These are phyloP conservation scores for Chiroxiphia lanceolata DNA, from an alignment of 2,797 vertebrate species.

Conservation along the genomic window DNA sequence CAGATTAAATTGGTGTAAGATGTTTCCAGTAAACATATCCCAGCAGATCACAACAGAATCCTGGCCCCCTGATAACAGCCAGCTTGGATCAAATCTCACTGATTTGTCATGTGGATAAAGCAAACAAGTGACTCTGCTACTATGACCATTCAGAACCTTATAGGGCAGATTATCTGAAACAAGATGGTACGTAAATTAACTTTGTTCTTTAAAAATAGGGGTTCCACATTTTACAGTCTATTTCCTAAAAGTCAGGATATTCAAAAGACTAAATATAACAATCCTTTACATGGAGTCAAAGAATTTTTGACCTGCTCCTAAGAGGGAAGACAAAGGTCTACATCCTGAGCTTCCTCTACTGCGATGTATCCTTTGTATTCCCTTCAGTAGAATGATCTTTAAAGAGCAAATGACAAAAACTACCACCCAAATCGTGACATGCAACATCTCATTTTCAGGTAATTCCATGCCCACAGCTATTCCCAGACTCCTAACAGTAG, in stretches of 20 bases:
- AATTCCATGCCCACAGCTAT: not conserved
- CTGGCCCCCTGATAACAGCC: slow-evolving; percentile 78
- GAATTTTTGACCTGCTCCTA: not conserved
- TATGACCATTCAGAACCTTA: slow-evolving; percentile 72
- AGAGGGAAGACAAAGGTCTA: not conserved
- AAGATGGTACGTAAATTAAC: not conserved
- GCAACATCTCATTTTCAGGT: not conserved
- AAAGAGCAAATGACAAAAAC: not conserved
- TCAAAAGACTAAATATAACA: not conserved
- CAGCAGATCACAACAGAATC: slow-evolving; percentile 78
- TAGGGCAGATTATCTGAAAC: slow-evolving; percentile 67
- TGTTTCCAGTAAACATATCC: slow-evolving; percentile 75
- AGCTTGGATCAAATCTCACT: slow-evolving; percentile 75
- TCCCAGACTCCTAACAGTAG: not conserved
- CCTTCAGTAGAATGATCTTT: not conserved
- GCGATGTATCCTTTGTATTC: not conserved
- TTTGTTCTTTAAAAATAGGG: not conserved
- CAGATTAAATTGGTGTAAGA: slow-evolving; percentile 74
- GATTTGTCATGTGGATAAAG: slow-evolving; percentile 76
- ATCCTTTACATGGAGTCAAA: not conserved
- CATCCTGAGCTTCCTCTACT: not conserved
- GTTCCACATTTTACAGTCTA: not conserved
- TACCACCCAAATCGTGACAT: not conserved
- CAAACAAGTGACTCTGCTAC: slow-evolving; percentile 73
- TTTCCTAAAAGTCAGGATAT: not conserved